Base-by-base conservation (phyloP, 2,797 vertebrate species). In the Sparus aurata region DNA sequence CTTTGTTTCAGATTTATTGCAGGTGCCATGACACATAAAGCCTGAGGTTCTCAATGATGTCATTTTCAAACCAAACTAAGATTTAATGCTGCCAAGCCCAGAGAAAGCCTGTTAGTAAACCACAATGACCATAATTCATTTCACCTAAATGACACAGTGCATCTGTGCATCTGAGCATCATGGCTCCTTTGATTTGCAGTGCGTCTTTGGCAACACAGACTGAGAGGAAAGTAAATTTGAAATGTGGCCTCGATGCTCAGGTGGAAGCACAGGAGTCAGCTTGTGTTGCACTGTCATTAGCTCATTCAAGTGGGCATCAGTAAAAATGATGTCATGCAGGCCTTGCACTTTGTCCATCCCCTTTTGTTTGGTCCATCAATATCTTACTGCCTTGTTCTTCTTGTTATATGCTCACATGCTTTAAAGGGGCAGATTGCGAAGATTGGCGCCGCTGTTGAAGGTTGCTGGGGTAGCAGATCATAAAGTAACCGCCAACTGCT, bases 71-170 rank as follows among this genome's bases (percentile, higher is more conserved):
- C 83, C 60, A 70, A 77, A 38, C 38, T 11, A 65, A 80, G 84
- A 91, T 91, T 87, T 86, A 87, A 77, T 65, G 71, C 62, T 60
- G 23, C 77, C 46, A 49, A 80, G 69, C 62, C 27, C 57, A 4
- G 30, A 38, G 38, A 79, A 70, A 86, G 69, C 73, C 79, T 82
- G 83, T 90, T 76, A 77, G 76, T 54, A 78, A 82, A 79, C 64
- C 79, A 73, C 83, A 84, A 77, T 71, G 72, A 80, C 79, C 73
- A 71, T 84, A 82, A 91, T 87, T 90, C 76, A 91, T 45, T 77
- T 66, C 78, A 70, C 53, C 58, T 76, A 57, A 65, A 67, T 63
- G 87, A 83, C 84, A 79, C 60, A 73, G 73, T 55, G 63, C 65
- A 85, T 82, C 69, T 87, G 81, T 67, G 75, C 55, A 58, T 77